Percentiles rank a stretch among this genome's conserved stretches.
These are phyloP conservation scores for Litoditis marina DNA, from an alignment of 2,888 invertebrate genomes.

Conservation along the genomic window DNA sequence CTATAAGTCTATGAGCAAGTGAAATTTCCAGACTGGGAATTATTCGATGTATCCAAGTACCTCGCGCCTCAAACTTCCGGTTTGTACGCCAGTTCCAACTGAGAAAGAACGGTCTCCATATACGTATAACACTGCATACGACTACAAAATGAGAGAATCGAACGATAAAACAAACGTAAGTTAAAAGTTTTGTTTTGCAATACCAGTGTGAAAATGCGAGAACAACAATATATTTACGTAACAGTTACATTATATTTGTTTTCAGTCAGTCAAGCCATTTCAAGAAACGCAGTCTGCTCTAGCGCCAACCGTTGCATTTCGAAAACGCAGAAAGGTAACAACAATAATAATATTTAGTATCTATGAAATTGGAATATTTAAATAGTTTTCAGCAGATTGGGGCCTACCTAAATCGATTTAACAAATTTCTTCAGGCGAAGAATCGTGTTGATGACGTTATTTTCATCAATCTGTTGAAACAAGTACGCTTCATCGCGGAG, in stretches of 20 bases:
- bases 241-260: no score
- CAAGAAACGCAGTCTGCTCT: slow-evolving; percentile 14
- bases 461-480: slow-evolving; percentile 55
- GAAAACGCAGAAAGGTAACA: slow-evolving; percentile 34
- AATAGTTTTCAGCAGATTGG: no score
- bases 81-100: slow-evolving; percentile 16
- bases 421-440: slow-evolving; percentile 14
- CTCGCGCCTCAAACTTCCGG: slow-evolving; percentile 10
- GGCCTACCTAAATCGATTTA: no score
- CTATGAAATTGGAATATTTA: no score
- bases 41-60: slow-evolving; percentile 5
- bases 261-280: slow-evolving; percentile 30
- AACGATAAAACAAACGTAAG: no score
- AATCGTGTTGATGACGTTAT: slow-evolving; percentile 53
- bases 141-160: slow-evolving; percentile 26
- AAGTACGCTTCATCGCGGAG: slow-evolving; percentile 59
- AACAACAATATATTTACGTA: no score
- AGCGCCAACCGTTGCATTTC: slow-evolving; percentile 43
- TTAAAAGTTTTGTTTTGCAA: no score
- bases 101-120: slow-evolving; percentile 32
- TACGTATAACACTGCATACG: slow-evolving; percentile 31
- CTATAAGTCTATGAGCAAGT: no score
- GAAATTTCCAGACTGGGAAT: no score
- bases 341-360: no score
- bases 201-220: no score